phyloP scores from a whole-genome alignment of 2,888 invertebrate species.

The Troides helena region DNA sequence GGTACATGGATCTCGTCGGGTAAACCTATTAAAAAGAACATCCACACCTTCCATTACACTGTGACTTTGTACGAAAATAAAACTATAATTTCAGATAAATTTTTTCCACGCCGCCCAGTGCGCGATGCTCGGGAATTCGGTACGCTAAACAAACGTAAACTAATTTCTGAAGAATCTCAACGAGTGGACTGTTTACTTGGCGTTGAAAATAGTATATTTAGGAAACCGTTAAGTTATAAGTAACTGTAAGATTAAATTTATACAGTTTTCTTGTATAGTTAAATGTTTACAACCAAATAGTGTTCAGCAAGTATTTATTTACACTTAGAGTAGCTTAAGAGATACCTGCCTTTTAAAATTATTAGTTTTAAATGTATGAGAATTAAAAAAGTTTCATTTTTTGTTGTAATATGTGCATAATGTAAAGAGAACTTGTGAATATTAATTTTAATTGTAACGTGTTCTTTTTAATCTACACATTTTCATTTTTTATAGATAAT shows the following conservation, averaged over 20 bases:
- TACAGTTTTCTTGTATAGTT: neutral
- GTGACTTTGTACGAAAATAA: conserved; percentile 28
- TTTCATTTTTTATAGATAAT: no score
- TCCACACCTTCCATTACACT: conserved; percentile 21
- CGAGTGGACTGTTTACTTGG: conserved; percentile 5
- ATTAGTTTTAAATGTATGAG: no score
- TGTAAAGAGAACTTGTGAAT: no score
- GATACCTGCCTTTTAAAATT: no score
- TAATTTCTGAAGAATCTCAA: conserved; percentile 26
- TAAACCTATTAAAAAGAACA: conserved; percentile 26
- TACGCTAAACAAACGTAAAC: conserved; percentile 24
- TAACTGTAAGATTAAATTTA: neutral
- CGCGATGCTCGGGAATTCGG: conserved; percentile 22
- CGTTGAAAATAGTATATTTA: conserved; percentile 16
- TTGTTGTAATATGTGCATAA: no score
- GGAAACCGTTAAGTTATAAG: conserved; percentile 7
- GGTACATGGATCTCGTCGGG: conserved; percentile 23
- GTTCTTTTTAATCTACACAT: no score
- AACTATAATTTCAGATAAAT: conserved; percentile 28
- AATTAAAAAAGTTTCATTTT: no score
- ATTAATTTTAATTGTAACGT: no score
- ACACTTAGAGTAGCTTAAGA: no score
- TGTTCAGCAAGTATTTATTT: no score
- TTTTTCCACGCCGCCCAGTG: conserved; percentile 17
- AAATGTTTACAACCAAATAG: no score